phyloP scores from a whole-genome alignment of 2,113 vertebrate species.

The Glaucidium brasilianum region DNA sequence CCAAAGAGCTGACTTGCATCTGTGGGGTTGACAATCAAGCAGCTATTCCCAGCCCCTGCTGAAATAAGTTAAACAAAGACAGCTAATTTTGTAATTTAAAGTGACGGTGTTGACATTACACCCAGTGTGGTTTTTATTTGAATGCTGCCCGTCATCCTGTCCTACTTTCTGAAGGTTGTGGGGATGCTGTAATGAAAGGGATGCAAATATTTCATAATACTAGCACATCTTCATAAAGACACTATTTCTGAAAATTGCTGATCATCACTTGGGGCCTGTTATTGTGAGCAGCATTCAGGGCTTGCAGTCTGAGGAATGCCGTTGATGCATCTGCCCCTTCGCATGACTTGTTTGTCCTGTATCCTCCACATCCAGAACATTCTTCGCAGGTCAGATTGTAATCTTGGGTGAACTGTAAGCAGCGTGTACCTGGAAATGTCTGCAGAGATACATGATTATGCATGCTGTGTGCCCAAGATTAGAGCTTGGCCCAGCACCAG shows the following conservation, averaged over 20 bases:
- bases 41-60: background rate
- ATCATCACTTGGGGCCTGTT: background rate
- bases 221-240: background rate
- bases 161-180: conserved; percentile 37
- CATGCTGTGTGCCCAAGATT: conserved; percentile 25
- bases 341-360: conserved; percentile 9
- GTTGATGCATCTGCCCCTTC: background rate
- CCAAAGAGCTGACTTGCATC: background rate
- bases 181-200: conserved; percentile 22
- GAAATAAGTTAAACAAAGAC: conserved; percentile 31
- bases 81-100: conserved; percentile 44
- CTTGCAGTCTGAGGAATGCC: background rate
- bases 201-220: conserved; percentile 31
- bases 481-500: conserved; percentile 12
- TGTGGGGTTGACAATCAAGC: background rate
- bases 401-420: conserved; percentile 22
- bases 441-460: conserved; percentile 3
- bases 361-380: background rate
- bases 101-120: background rate
- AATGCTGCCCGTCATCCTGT: background rate
- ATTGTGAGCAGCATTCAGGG: background rate
- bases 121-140: background rate
- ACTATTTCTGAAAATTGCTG: background rate
- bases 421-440: conserved; percentile 54
- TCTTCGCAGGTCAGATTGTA: conserved; percentile 33